phyloP scores from a whole-genome alignment of 2,888 invertebrate genomes.

The Dendrolimus pini region DNA sequence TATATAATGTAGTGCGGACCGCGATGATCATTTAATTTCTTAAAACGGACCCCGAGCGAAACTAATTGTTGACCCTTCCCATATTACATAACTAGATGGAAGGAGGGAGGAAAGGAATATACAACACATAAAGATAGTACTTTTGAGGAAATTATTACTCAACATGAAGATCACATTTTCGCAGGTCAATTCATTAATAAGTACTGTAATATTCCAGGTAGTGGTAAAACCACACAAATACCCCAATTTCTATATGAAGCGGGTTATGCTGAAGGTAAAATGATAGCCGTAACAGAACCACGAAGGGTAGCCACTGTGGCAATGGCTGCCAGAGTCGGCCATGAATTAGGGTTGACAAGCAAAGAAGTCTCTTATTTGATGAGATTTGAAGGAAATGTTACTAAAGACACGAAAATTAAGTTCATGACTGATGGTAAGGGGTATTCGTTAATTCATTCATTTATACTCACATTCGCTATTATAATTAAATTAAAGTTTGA shows the following conservation, averaged over 20 bases:
- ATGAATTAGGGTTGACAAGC: constrained; percentile 88
- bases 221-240: constrained; percentile 98
- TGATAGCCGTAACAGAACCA: constrained; percentile 97
- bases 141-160: too few species aligned
- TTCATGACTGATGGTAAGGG: constrained; percentile 95
- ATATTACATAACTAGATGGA: too few species aligned
- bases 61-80: too few species aligned
- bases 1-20: too few species aligned
- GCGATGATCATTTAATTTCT: too few species aligned
- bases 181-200: background rate
- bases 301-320: constrained; percentile 98
- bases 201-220: constrained; percentile 51
- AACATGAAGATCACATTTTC: too few species aligned
- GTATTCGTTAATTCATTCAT: too few species aligned
- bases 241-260: constrained; percentile 99
- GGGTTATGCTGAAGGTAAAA: constrained; percentile 87
- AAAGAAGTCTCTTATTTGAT: constrained; percentile 93
- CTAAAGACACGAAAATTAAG: constrained; percentile 92
- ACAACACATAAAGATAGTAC: too few species aligned
- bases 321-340: constrained; percentile 94
- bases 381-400: constrained; percentile 95
- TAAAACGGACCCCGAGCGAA: too few species aligned
- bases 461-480: too few species aligned
- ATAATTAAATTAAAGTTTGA: too few species aligned
- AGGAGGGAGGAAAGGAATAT: too few species aligned